phyloP scores from a whole-genome alignment of 2,888 invertebrate species.

The Hypena proboscidalis region DNA sequence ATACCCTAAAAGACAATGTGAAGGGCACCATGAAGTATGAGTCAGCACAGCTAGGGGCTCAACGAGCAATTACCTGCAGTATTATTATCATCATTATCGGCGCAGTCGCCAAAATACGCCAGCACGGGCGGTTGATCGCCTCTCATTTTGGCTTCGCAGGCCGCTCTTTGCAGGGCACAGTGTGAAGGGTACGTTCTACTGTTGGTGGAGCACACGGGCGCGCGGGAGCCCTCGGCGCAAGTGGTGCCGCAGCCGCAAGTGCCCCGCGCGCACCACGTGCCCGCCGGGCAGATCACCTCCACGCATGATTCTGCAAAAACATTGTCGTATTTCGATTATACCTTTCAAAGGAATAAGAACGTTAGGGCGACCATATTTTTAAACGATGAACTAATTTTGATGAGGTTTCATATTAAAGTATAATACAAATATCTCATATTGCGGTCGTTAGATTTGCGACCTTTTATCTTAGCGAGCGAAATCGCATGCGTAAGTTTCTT shows the following conservation, averaged over 20 bases:
- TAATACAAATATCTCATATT: too few species aligned
- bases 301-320: constrained; percentile 89
- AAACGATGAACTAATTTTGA: too few species aligned
- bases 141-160: constrained; percentile 88
- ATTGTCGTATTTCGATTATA: not conserved
- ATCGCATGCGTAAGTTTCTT: too few species aligned
- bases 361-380: too few species aligned
- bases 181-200: constrained; percentile 91
- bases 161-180: constrained; percentile 91
- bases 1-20: too few species aligned
- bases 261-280: constrained; percentile 93
- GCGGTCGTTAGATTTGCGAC: too few species aligned
- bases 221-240: constrained; percentile 88
- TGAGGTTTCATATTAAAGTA: too few species aligned
- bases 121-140: constrained; percentile 84
- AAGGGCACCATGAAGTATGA: too few species aligned
- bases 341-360: too few species aligned
- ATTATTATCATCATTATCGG: constrained; percentile 87
- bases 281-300: constrained; percentile 91
- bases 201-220: constrained; percentile 92
- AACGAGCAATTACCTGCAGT: constrained; percentile 59
- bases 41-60: too few species aligned
- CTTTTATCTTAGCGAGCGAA: too few species aligned
- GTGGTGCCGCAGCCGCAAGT: constrained; percentile 92
- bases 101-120: constrained; percentile 91